Percentiles rank a stretch among this genome's conserved stretches.
phyloP scores from a whole-genome alignment of 2,113 vertebrate genomes.

The Takifugu bimaculatus region DNA sequence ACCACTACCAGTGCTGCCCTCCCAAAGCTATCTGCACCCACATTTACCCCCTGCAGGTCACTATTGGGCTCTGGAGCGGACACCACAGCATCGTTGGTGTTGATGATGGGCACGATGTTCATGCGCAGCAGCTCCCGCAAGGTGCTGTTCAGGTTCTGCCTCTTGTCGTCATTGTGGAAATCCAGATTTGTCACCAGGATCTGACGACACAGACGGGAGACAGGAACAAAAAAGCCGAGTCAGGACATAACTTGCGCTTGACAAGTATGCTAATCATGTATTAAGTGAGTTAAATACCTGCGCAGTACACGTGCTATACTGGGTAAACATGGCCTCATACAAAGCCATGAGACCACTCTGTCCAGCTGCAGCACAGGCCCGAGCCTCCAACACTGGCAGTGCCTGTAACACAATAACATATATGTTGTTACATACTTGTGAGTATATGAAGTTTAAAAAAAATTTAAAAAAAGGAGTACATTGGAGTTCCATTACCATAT shows the following conservation, averaged over 20 bases:
- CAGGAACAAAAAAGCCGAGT: not conserved
- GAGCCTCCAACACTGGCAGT: conserved; percentile 88
- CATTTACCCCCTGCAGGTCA: conserved; percentile 98
- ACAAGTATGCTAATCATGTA: not conserved
- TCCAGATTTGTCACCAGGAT: conserved; percentile 97
- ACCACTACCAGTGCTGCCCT: conserved; percentile 18
- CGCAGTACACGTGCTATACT: conserved; percentile 97
- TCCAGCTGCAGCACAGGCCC: conserved; percentile 94
- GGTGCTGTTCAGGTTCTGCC: conserved; percentile 91
- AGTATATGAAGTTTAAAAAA: too few species aligned
- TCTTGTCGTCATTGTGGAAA: conserved; percentile 95
- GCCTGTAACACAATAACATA: conserved; percentile 68
- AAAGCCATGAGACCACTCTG: conserved; percentile 98
- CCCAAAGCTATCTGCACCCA: conserved; percentile 76
- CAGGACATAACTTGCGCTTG: not conserved
- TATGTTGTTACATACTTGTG: not conserved
- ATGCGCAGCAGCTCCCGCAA: conserved; percentile 92
- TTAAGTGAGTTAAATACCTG: conserved; percentile 73
- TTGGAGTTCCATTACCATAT: conserved; percentile 77
- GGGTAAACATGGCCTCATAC: conserved; percentile 98
- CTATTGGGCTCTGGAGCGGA: conserved; percentile 95
- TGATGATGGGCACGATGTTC: conserved; percentile 99
- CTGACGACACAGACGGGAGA: conserved; percentile 59
- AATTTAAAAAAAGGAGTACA: too few species aligned
- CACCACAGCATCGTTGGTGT: conserved; percentile 96